Evolutionary conservation across 2,888 invertebrate genomes (phyloP), one percentile per base, ranked within the genome.

Genomic region (Monochamus alternatus): DNA sequence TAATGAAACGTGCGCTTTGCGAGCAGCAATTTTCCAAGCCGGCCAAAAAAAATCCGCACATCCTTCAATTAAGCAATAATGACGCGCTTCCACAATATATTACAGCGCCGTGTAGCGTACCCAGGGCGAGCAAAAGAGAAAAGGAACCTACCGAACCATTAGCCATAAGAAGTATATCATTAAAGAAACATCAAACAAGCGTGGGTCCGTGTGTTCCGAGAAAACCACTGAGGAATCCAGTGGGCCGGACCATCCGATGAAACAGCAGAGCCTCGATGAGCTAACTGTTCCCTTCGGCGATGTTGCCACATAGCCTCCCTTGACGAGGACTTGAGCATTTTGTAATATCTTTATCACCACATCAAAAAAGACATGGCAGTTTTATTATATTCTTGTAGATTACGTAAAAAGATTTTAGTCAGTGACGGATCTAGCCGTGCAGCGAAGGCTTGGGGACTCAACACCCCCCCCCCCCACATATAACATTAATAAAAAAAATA

Each of bases 231-330:
- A 84, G 86, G 85, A 85, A 86, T 85, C 83, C 84, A 81, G 85
- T 86, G 86, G 85, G 86, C 81, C 84, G 84, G 82, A 80, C 82
- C 77, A 79, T 87, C 89, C 86, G 83, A 81, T 31, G 74, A 60
- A 55, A 62, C 58, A 14, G 38, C 51, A 38, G 62, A 69, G 59
- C 55, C 58, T 58, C 32, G 68, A 60, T 51, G 69, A 31, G 69
- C 68, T 68, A 68, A 68, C 68, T 68, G 68, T 68, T 68, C 68
- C 59, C 63, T 47, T 14, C 52, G 58, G 8, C 67, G 10, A 63
- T 10, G 68, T 74, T 74, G 68, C 74, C 68, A 69, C 47, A 30
- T 64, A 14, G 9, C 63, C 3, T 32, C 63, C 32, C 12, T 7
- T 43, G n/a, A n/a, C 0, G 9, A 47, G 10, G 47, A 38, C 38